Evolutionary conservation across 2,113 vertebrate genomes (phyloP), one percentile per base, ranked within the genome.

Genomic region (Nothobranchius kuhntae): DNA sequence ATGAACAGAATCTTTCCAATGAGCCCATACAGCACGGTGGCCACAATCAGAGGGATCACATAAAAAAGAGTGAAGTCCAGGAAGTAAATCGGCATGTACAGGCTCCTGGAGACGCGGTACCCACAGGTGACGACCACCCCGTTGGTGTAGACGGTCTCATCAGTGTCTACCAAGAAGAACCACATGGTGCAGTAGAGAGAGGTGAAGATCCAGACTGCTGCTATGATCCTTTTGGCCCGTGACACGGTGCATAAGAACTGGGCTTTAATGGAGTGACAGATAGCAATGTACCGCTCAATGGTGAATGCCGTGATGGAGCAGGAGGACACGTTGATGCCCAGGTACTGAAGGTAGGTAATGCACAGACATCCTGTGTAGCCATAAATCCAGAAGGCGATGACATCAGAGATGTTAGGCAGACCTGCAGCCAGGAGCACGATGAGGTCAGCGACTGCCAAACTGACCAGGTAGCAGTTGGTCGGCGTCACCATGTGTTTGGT

Each of bases 391-490:
- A 92, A 90, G 7, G 93, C 87, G 9, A 93, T 82, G 35, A 90
- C 93, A 13, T 95, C 90, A 0, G 93, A 94, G 80, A 95, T 94
- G 30, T 95, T 93, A 15, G 95, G 95, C 66, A 95, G 91, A 13
- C 94, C 92, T 0, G 95, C 94, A 0, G 92, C 93, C 78, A 95
- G 71, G 7, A 96, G 92, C 47, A 95, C 94, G 2, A 95, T 92
- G 55, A 96, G 92, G 77, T 96, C 94, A 0, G 95, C 94, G 0
- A 93, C 76, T 0, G 95, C 95, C 83, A 96, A 89, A 61, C 94
- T 96, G 71, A 95, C 95, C 24, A 96, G 88, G 86, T 95, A 95
- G 71, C 94, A 96, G 88, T 95, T 95, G 45, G 95, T 96, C 21
- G 95, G 92, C 8, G 95, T 96, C 84, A 94, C 90, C 95, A 94